Evolutionary conservation across 2,113 vertebrate genomes (phyloP).

Genomic region (Mormyrus lacerda): DNA sequence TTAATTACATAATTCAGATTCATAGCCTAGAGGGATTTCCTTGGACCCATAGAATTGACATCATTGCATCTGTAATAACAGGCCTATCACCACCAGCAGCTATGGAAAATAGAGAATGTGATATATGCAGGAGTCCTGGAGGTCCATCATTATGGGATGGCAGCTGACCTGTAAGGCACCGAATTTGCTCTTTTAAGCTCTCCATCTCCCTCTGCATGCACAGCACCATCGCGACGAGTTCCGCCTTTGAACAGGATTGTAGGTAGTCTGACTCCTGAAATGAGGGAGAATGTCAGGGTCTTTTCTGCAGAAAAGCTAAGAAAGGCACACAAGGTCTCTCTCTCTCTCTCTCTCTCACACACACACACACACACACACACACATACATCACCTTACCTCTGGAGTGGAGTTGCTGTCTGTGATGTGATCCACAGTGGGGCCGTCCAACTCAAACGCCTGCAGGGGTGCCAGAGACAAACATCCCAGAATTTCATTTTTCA

Average conservation of each 20-base stretch:
- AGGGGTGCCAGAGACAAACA: background rate
- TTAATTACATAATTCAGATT: background rate
- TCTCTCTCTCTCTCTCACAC: no score
- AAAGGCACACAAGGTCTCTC: background rate
- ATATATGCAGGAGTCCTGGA: background rate
- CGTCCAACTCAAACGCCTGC: constrained; percentile 35
- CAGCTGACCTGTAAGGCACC: constrained; percentile 37
- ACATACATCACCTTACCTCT: constrained; percentile 21
- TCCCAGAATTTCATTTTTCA: background rate
- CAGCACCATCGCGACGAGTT: constrained; percentile 43
- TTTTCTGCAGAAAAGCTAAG: background rate
- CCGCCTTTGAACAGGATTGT: constrained; percentile 35
- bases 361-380: background rate
- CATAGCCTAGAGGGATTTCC: background rate
- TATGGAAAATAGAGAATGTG: background rate
- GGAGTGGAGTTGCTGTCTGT: constrained; percentile 27
- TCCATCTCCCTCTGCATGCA: constrained; percentile 46
- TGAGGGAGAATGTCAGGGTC: background rate
- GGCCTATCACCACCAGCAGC: background rate
- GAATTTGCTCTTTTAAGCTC: constrained; percentile 41
- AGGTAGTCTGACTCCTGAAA: constrained; percentile 35
- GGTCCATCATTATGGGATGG: background rate
- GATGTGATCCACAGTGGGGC: constrained; percentile 10
- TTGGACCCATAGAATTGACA: background rate
- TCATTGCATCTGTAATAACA: background rate